Evolutionary conservation across 2,888 invertebrate genomes (phyloP).

Genomic region (Drosophila seclusa): DNA sequence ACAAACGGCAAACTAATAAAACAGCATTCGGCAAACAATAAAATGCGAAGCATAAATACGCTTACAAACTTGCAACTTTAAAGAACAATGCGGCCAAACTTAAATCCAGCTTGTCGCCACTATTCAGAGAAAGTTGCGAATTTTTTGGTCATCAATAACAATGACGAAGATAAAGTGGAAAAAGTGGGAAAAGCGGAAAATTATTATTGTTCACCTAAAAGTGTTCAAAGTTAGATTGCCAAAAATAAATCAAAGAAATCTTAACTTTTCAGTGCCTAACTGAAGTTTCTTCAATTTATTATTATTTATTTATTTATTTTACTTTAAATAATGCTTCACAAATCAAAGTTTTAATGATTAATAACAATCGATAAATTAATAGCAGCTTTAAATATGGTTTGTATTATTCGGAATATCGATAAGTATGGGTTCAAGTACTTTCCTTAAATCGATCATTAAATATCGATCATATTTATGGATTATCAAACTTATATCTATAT

Average conservation of each 20-base stretch:
- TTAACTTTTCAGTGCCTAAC: neutral
- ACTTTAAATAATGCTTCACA: neutral
- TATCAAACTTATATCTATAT: no score
- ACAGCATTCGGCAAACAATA: constrained; percentile 36
- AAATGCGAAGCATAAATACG: constrained; percentile 29
- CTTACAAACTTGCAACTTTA: constrained; percentile 3
- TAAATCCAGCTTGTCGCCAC: neutral
- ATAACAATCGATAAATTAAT: neutral
- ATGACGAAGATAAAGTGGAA: neutral
- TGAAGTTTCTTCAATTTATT: neutral
- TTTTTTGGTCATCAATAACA: neutral
- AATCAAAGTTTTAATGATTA: neutral
- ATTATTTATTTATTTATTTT: neutral
- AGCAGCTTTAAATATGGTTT: rapidly evolving
- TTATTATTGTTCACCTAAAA: neutral
- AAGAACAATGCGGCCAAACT: constrained; percentile 18
- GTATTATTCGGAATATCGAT: neutral
- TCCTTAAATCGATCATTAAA: no score
- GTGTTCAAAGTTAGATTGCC: neutral
- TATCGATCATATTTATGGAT: neutral
- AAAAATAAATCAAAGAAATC: neutral
- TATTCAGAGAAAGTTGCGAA: neutral
- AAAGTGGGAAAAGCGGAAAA: neutral
- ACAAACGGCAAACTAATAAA: constrained; percentile 42
- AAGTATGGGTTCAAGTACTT: neutral